Percentiles rank a stretch among this genome's conserved stretches.
phyloP scores from a whole-genome alignment of 2,797 vertebrate genomes.

The Ciconia nigra region DNA sequence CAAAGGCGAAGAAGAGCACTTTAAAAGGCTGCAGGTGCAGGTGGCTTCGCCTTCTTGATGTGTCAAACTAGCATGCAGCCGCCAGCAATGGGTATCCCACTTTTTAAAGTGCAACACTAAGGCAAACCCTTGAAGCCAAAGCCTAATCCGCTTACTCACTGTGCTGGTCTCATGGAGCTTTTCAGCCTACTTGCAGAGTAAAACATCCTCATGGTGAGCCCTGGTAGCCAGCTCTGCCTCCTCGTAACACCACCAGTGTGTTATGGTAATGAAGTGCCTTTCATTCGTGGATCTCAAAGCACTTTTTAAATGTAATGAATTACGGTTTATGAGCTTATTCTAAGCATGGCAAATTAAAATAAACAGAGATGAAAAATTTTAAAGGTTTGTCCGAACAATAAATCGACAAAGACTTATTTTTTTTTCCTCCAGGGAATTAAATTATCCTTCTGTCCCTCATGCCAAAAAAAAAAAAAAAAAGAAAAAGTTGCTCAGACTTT shows the following conservation, averaged over 20 bases:
- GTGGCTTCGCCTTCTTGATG: constrained; percentile 6
- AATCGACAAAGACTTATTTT: constrained; percentile 55
- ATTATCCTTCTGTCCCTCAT: constrained; percentile 44
- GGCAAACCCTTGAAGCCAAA: constrained; percentile 35
- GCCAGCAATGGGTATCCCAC: neutral
- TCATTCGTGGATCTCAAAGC: constrained; percentile 55
- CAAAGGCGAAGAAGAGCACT: neutral
- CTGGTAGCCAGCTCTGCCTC: constrained; percentile 14
- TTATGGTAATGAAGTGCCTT: constrained; percentile 60
- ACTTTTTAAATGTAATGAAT: constrained; percentile 61
- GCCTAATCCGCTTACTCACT: constrained; percentile 54
- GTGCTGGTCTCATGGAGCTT: constrained; percentile 4
- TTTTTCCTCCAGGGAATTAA: constrained; percentile 43
- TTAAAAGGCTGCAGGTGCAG: neutral
- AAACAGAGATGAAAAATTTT: constrained; percentile 59
- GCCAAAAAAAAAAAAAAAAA: constrained; percentile 6
- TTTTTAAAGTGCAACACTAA: neutral
- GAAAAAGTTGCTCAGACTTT: constrained; percentile 67
- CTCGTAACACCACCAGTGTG: neutral
- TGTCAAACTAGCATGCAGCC: neutral
- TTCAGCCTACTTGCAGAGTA: neutral
- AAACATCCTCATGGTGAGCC: constrained; percentile 15
- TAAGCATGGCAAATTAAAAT: constrained; percentile 60
- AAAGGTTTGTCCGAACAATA: constrained; percentile 62
- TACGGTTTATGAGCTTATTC: constrained; percentile 64